Evolutionary conservation across 2,888 invertebrate species (phyloP), one percentile per base, ranked within the genome.

Genomic region (Aporophyla nigra): DNA sequence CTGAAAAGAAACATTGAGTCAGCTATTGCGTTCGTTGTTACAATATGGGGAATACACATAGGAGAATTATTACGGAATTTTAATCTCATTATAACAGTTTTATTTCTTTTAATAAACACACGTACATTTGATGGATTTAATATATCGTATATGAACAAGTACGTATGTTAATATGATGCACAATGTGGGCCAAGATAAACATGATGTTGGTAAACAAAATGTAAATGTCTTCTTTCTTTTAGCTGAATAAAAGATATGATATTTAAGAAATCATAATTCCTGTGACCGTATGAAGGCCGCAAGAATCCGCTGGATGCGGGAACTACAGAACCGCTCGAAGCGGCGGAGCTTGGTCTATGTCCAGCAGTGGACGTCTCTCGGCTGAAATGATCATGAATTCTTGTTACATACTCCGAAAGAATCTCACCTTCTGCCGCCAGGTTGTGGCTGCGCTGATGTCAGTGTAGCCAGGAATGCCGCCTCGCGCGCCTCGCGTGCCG

Each of bases 381-480:
- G 3, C 33, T 33, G 33, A 33, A 33, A 33, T 33, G 3, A 33
- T 33, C 2, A 33, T 33, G 33, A 33, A 33, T 33, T 33, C 33
- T 10, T 7, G 16, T 24, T 19, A 46, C 10, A 33, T 14, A 65
- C 66, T 59, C 27, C 9, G 27, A 10, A 2, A 56, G 10, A 27
- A 75, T 67, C 14, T 82, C 91, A 96, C 95, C 97, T 94, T 83
- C 98, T 97, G 0, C 98, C 98, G 0, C 98, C 98, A 0, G 98
- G 97, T 71, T 98, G 97, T 4, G 98, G 98, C 51, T 98, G 97
- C 0, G 98, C 97, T 89, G 98, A 97, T 80, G 98, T 98, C 19
- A 98, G 96, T 0, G 98, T 98, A 5, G 98, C 98, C 84, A 98
- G 93, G 91, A 98, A 98, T 19, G 98, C 98, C 1, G 98, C 98